Conservation (phyloP, 1,140 invertebrate species). For the Caenorhabditis remanei region DNA sequence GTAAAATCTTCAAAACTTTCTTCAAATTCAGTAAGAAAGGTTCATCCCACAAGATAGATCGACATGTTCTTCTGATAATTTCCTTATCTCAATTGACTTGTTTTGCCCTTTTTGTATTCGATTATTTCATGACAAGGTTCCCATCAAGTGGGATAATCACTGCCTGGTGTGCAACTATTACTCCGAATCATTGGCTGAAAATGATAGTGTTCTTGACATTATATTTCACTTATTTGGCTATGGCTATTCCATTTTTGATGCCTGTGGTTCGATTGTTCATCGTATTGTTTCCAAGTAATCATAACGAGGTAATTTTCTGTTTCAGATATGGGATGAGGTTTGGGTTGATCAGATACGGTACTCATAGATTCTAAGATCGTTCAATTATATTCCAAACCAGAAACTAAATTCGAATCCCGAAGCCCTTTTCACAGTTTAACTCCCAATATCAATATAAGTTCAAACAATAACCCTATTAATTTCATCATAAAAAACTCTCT, state of each 20-base stretch:
- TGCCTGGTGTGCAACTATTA: neutral
- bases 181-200: slow-evolving; percentile 28
- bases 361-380: too few species aligned
- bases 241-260: slow-evolving; percentile 7
- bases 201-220: neutral
- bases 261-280: neutral
- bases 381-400: too few species aligned
- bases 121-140: slow-evolving; percentile 18
- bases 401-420: too few species aligned
- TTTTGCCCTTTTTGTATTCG: neutral
- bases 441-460: too few species aligned
- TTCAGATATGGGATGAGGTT: neutral
- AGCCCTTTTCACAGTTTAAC: too few species aligned
- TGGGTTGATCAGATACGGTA: too few species aligned
- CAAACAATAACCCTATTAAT: too few species aligned
- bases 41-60: neutral
- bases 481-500: too few species aligned
- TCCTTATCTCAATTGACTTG: slow-evolving; percentile 8
- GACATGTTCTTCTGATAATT: neutral
- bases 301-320: neutral
- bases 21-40: neutral
- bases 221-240: slow-evolving; percentile 15
- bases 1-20: slow-evolving; percentile 6
- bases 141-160: neutral
- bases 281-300: neutral